Conservation (phyloP, 1,140 invertebrate species). For the Stegodyphus mimosarum region DNA sequence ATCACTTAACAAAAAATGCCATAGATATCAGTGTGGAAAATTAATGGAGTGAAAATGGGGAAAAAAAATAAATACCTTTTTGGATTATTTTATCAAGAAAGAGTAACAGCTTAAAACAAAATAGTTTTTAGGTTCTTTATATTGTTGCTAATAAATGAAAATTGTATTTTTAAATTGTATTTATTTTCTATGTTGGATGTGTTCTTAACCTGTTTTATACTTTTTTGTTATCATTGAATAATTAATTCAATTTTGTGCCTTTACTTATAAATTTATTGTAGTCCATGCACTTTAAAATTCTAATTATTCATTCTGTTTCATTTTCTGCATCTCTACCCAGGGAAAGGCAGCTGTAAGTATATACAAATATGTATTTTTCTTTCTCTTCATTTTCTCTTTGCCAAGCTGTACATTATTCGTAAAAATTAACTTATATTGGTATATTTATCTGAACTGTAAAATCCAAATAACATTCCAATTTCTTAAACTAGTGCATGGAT, state of each 20-base stretch:
- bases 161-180: no score
- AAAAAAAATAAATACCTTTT: no score
- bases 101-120: no score
- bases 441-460: no score
- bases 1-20: no score
- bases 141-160: no score
- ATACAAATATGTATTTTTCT: background rate
- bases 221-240: background rate
- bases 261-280: conserved; percentile 20
- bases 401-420: background rate
- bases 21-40: no score
- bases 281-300: conserved; percentile 52
- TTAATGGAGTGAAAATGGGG: no score
- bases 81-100: no score
- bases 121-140: no score
- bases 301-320: conserved; percentile 33
- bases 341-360: conserved; percentile 63
- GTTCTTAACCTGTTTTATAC: no score
- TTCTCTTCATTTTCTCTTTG: conserved; percentile 23
- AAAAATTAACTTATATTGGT: background rate
- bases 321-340: conserved; percentile 45
- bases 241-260: background rate
- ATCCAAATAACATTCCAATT: background rate
- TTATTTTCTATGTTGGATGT: no score
- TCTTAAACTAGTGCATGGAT: conserved; percentile 38